Conservation (phyloP, 1,140 invertebrate species). For the Lepidurus packardi region DNA sequence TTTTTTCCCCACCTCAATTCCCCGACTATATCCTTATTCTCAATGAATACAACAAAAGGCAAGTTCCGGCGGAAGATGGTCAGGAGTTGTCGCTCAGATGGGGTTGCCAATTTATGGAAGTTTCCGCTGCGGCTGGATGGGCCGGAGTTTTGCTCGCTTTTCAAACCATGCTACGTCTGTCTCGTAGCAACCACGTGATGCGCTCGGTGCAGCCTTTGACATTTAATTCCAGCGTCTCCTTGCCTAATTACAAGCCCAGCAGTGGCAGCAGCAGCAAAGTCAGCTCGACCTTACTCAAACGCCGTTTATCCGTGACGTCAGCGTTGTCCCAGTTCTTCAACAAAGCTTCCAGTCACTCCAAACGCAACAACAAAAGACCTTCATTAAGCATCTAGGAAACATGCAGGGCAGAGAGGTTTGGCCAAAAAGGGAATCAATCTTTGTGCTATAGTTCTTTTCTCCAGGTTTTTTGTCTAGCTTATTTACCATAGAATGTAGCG, state of each 20-base stretch:
- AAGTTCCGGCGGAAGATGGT: conserved; percentile 70
- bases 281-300: background rate
- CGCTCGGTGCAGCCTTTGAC: background rate
- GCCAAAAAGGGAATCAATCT: no score
- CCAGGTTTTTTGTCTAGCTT: no score
- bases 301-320: conserved; percentile 17
- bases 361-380: background rate
- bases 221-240: background rate
- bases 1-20: conserved; percentile 41
- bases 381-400: background rate
- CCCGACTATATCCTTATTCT: conserved; percentile 14
- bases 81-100: conserved; percentile 69
- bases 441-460: no score
- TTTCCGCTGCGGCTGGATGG: conserved; percentile 73
- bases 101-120: conserved; percentile 78
- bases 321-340: conserved; percentile 1
- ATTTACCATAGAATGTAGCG: no score
- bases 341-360: background rate
- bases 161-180: conserved; percentile 54
- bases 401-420: no score
- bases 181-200: background rate
- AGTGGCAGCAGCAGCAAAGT: background rate
- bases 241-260: conserved; percentile 9
- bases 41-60: conserved; percentile 45
- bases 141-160: conserved; percentile 71